A percentile compares a stretch with the other conserved stretches of the same genome.
phyloP scores from a whole-genome alignment of 2,113 vertebrate species.

The Athene noctua region DNA sequence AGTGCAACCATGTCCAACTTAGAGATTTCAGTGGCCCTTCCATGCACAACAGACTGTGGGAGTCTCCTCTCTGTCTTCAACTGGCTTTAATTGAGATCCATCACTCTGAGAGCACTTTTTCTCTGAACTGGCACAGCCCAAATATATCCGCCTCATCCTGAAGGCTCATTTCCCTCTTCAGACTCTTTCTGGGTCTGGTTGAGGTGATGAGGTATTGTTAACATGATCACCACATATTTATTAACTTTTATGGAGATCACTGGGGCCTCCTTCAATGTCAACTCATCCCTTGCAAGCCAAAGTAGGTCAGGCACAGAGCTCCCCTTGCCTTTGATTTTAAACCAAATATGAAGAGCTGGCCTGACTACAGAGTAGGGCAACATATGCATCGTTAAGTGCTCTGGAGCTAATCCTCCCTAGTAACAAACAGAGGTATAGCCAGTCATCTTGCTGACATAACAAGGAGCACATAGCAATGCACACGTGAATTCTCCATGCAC shows the following conservation, averaged over 20 bases:
- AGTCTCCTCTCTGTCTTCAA: background rate
- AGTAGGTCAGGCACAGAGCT: slow-evolving; percentile 17
- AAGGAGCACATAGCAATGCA: background rate
- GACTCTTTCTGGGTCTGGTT: background rate
- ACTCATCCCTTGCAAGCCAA: slow-evolving; percentile 12
- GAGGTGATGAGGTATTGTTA: background rate
- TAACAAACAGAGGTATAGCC: accelerated
- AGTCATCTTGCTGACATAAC: background rate
- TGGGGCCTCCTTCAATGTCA: slow-evolving; percentile 33
- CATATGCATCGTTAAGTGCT: background rate
- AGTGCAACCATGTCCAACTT: background rate
- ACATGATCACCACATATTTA: background rate
- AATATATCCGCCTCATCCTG: background rate
- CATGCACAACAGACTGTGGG: background rate
- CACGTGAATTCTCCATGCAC: background rate
- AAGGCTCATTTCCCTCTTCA: background rate
- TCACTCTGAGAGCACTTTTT: background rate
- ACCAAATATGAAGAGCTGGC: background rate
- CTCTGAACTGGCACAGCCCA: background rate
- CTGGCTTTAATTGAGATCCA: background rate
- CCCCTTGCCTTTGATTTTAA: slow-evolving; percentile 8
- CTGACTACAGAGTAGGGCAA: background rate
- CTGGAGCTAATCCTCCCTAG: background rate
- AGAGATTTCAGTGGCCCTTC: background rate
- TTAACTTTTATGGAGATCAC: background rate